These are phyloP conservation scores for Corythaeola cristata DNA, from an alignment of 2,113 vertebrate genomes.

Conservation along the genomic window DNA sequence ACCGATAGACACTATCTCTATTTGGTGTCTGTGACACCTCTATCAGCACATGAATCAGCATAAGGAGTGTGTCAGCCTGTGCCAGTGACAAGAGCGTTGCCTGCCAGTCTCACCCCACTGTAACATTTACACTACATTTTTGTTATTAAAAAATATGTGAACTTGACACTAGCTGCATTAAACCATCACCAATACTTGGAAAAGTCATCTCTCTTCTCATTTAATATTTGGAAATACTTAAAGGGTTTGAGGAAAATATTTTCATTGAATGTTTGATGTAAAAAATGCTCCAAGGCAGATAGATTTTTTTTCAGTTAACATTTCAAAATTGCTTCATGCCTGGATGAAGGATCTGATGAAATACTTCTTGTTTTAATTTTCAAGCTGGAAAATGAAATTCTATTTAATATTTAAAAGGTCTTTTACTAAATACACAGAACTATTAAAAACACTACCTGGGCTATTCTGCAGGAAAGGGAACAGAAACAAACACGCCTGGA, in stretches of 20 bases:
- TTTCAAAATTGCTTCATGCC: constrained; percentile 67
- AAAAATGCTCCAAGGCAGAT: constrained; percentile 67
- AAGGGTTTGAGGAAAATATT: constrained; percentile 71
- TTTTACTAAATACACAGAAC: constrained; percentile 57
- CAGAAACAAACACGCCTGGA: background rate
- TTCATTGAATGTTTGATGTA: constrained; percentile 74
- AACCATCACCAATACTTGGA: constrained; percentile 32
- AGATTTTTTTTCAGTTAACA: constrained; percentile 57
- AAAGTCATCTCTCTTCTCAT: constrained; percentile 52
- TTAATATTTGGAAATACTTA: constrained; percentile 74
- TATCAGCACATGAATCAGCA: background rate
- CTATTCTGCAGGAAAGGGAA: background rate
- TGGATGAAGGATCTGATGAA: constrained; percentile 63
- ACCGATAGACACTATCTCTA: background rate
- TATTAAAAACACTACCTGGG: constrained; percentile 33
- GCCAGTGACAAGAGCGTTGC: background rate
- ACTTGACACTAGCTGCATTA: background rate
- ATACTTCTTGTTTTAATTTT: constrained; percentile 66
- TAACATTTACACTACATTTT: background rate
- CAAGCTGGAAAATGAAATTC: constrained; percentile 53
- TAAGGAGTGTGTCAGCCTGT: background rate
- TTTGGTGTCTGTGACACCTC: background rate
- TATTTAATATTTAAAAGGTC: constrained; percentile 59
- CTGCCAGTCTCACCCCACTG: background rate
- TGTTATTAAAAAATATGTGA: background rate